Conservation (phyloP, 2,888 invertebrate species). For the Zhengitettix transpicula region DNA sequence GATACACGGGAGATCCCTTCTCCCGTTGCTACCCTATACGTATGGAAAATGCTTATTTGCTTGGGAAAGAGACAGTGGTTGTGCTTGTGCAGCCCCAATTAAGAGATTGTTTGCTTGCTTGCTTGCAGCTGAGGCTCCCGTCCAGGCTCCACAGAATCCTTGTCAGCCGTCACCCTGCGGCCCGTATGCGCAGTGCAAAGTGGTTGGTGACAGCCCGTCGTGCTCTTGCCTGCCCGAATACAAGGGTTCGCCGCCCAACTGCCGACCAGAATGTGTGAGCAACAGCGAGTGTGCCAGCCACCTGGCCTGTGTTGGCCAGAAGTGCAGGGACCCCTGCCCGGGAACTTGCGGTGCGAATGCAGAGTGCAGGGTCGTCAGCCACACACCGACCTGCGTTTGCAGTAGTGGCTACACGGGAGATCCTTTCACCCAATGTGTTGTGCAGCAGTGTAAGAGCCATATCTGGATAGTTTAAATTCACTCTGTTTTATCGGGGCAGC, state of each 20-base stretch:
- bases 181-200: slow-evolving; percentile 20
- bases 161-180: slow-evolving; percentile 30
- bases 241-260: slow-evolving; percentile 46
- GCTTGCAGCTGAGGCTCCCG: slow-evolving; percentile 9
- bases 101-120: slow-evolving; percentile 42
- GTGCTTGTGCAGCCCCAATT: background rate
- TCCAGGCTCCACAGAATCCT: slow-evolving; percentile 32
- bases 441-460: slow-evolving; percentile 13
- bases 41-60: slow-evolving; percentile 24
- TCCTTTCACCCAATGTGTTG: slow-evolving; percentile 21
- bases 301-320: slow-evolving; percentile 24
- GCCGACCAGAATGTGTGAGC: slow-evolving; percentile 27
- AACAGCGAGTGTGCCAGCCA: slow-evolving; percentile 28
- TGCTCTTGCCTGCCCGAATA: slow-evolving; percentile 33
- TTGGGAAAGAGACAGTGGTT: background rate
- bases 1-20: slow-evolving; percentile 68
- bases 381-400: slow-evolving; percentile 26
- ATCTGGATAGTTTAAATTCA: too few species aligned
- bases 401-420: slow-evolving; percentile 23
- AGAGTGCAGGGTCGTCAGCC: slow-evolving; percentile 21
- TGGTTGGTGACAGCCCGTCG: slow-evolving; percentile 23
- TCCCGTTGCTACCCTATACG: slow-evolving; percentile 45
- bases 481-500: too few species aligned
- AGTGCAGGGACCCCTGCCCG: slow-evolving; percentile 43
- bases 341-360: slow-evolving; percentile 30